Base-by-base conservation (phyloP, 2,113 vertebrate species). In the Hydrolagus affinis region DNA sequence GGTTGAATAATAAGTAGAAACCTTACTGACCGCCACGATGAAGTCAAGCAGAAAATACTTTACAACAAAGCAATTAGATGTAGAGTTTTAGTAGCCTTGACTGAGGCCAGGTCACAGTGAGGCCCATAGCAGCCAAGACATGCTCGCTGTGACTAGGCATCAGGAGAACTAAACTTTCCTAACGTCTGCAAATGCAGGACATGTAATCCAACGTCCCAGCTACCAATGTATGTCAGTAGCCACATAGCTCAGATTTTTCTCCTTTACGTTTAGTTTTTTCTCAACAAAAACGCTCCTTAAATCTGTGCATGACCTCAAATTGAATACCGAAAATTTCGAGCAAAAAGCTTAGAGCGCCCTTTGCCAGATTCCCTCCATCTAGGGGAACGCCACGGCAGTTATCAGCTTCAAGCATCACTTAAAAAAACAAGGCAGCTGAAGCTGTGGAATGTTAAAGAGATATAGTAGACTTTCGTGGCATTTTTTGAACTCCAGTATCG, bases 241-340 rank as follows among this genome's bases (percentile, higher is more conserved):
- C 3, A 73, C 21, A 23, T 15, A 21, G 0, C 15, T 44, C 19
- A 1, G 14, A 44, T 74, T 12, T 30, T n/a, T 21, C 1, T 74
- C 21, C 10, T 74, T 11, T 74, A 44, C 8, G 9, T 11, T 6
- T 17, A 28, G 8, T 3, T 19, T 44, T 21, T 70, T 70, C 68
- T 70, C n/a, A 70, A 70, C n/a, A n/a, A 91, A 92, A 87, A 88
- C 87, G 44, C 44, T 44, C 44, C 44, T 44, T n/a, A n/a, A 6
- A 44, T 44, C 6, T 30, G 70, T 30, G 71, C 30, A 11, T 73
- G 10, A 75, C n/a, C 17, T 76, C 74, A 8, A 76, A n/a, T n/a
- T 76, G 14, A 62, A 78, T 14, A 23, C 15, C 28, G n/a, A n/a
- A 30, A 83, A 64, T 32, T 62, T 28, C 14, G 32, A 32, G 25